These are phyloP conservation scores for Oscheius onirici DNA, from an alignment of 2,888 invertebrate genomes.

Conservation along the genomic window DNA sequence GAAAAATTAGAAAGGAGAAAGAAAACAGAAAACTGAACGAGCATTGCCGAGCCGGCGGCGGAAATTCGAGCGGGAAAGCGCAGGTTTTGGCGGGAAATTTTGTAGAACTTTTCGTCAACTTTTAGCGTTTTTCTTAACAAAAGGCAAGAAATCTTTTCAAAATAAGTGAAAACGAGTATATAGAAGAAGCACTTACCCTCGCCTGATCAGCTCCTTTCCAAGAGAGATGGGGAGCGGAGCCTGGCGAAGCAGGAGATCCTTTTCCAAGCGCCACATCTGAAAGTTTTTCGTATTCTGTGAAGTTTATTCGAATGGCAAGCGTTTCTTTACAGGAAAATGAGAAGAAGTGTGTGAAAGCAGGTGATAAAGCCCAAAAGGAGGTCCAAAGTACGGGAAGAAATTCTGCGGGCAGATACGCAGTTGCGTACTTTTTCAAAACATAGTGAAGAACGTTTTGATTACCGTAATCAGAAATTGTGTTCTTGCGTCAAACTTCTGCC, in stretches of 20 bases:
- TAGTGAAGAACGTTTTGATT: no score
- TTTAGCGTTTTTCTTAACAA: neutral
- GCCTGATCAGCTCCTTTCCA: slow-evolving; percentile 8
- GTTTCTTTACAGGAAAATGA: neutral
- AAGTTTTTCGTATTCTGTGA: neutral
- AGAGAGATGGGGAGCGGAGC: slow-evolving; percentile 12
- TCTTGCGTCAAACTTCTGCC: no score
- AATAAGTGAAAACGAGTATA: neutral
- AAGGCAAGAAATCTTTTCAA: neutral
- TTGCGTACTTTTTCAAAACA: no score
- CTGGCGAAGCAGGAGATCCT: slow-evolving; percentile 7
- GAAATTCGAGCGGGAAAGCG: no score
- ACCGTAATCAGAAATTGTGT: no score
- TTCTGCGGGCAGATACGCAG: no score
- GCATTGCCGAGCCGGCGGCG: no score
- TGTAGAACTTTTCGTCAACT: no score
- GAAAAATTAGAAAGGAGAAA: neutral
- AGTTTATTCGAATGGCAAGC: neutral
- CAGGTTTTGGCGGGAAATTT: no score
- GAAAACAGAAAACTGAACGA: neutral
- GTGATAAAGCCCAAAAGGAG: neutral
- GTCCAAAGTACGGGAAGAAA: slow-evolving; percentile 17
- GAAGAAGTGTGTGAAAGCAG: neutral
- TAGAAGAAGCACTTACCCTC: neutral
- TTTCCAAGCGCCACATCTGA: slow-evolving; percentile 26